Conservation (phyloP, 2,797 vertebrate species). For the Melanogrammus aeglefinus region DNA sequence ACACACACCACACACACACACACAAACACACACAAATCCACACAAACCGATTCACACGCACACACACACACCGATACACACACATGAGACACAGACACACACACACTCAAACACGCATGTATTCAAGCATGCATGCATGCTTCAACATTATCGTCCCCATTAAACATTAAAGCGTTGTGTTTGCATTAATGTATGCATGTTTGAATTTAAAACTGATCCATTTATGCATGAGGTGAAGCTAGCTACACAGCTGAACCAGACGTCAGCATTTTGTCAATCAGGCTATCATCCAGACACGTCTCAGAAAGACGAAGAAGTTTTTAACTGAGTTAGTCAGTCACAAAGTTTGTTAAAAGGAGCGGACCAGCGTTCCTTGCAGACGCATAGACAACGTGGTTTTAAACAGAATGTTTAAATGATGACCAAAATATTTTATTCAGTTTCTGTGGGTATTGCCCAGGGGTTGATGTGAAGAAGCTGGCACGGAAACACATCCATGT, state of each 20-base stretch:
- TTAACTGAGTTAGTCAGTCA: neutral
- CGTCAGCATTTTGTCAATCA: too few species aligned
- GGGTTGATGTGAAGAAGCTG: too few species aligned
- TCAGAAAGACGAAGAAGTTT: neutral
- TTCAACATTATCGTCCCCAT: constrained; percentile 8
- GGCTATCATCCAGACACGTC: neutral
- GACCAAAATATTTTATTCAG: too few species aligned
- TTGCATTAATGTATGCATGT: constrained; percentile 15
- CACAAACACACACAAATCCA: neutral
- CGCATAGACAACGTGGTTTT: neutral
- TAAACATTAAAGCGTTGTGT: constrained; percentile 12
- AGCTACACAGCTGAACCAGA: neutral
- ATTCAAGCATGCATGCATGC: neutral
- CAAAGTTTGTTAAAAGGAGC: neutral
- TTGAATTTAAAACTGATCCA: constrained; percentile 11
- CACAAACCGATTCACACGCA: neutral
- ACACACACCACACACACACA: neutral
- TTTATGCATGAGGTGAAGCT: constrained; percentile 5
- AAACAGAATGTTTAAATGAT: neutral
- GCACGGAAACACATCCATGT: too few species aligned
- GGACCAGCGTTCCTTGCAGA: neutral
- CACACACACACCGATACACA: neutral
- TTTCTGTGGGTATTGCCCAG: too few species aligned
- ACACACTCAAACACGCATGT: constrained; percentile 3
- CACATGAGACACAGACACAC: neutral